Evolutionary conservation across 1,140 invertebrate species (phyloP).

Genomic region (Bradynema listronoti): DNA sequence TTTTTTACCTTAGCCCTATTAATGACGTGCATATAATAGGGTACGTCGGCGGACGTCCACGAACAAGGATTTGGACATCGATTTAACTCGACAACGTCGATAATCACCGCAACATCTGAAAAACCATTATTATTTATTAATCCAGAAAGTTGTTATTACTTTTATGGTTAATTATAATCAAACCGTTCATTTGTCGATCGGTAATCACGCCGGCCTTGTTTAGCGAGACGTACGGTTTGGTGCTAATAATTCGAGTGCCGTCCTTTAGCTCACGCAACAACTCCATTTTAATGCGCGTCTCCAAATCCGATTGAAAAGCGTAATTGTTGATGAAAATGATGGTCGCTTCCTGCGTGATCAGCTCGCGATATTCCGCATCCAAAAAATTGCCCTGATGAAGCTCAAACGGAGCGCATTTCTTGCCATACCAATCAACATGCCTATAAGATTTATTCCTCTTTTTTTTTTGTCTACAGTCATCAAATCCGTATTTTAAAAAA

Average conservation of each 20-base stretch:
- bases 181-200: conserved; percentile 48
- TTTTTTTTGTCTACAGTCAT: background rate
- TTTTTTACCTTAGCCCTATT: conserved; percentile 40
- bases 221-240: conserved; percentile 47
- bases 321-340: conserved; percentile 58
- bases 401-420: conserved; percentile 38
- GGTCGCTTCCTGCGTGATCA: conserved; percentile 54
- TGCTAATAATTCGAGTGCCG: conserved; percentile 45
- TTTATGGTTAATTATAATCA: background rate
- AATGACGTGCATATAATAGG: conserved; percentile 53
- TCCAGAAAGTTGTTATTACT: background rate
- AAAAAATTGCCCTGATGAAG: conserved; percentile 51
- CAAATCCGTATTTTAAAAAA: no score
- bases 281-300: conserved; percentile 47
- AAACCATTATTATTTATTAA: conserved; percentile 15
- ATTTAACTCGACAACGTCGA: conserved; percentile 47
- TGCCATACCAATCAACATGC: conserved; percentile 52
- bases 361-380: conserved; percentile 42
- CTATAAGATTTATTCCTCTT: conserved; percentile 19
- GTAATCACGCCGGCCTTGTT: conserved; percentile 32
- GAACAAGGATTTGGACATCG: conserved; percentile 46
- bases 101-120: conserved; percentile 45
- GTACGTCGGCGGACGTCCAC: conserved; percentile 50
- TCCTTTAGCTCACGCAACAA: conserved; percentile 46
- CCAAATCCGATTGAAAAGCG: conserved; percentile 50